phyloP scores from a whole-genome alignment of 1,140 invertebrate genomes.

The Diachasmimorpha longicaudata region DNA sequence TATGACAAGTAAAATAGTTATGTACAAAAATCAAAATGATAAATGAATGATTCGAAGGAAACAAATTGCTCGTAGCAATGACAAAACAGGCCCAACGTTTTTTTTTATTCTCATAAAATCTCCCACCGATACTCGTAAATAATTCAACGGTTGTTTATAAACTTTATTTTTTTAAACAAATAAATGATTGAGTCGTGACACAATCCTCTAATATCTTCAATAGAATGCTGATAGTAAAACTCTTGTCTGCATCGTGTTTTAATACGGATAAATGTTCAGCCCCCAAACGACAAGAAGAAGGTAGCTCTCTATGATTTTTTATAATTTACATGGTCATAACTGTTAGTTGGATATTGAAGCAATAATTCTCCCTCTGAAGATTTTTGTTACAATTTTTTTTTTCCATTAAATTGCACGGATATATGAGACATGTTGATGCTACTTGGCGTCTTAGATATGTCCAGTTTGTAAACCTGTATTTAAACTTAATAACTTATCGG shows the following conservation, averaged over 20 bases:
- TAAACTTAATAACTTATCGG: conserved; percentile 42
- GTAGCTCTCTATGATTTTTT: not conserved
- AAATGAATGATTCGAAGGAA: not conserved
- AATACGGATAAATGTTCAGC: not conserved
- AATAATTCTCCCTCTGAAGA: conserved; percentile 30
- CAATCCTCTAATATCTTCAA: not conserved
- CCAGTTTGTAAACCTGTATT: conserved; percentile 44
- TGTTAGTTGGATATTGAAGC: conserved; percentile 12
- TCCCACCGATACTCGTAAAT: conserved; percentile 4
- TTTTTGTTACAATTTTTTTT: conserved; percentile 11
- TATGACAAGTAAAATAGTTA: not conserved
- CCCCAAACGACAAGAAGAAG: not conserved
- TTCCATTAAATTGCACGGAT: conserved; percentile 29
- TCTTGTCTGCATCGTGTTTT: conserved; percentile 18
- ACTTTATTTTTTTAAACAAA: conserved; percentile 41
- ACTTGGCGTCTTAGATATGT: conserved; percentile 56
- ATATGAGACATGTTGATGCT: conserved; percentile 44
- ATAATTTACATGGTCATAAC: not conserved
- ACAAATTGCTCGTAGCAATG: not conserved
- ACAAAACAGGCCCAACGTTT: not conserved
- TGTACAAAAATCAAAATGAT: not conserved
- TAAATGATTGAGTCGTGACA: conserved; percentile 25
- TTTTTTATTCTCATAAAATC: not conserved
- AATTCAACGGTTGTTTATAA: conserved; percentile 37
- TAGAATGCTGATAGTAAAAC: conserved; percentile 37